A percentile compares a stretch with the other conserved stretches of the same genome.
These are phyloP conservation scores for Phaonia tiefii DNA, from an alignment of 2,888 invertebrate species.

Conservation along the genomic window DNA sequence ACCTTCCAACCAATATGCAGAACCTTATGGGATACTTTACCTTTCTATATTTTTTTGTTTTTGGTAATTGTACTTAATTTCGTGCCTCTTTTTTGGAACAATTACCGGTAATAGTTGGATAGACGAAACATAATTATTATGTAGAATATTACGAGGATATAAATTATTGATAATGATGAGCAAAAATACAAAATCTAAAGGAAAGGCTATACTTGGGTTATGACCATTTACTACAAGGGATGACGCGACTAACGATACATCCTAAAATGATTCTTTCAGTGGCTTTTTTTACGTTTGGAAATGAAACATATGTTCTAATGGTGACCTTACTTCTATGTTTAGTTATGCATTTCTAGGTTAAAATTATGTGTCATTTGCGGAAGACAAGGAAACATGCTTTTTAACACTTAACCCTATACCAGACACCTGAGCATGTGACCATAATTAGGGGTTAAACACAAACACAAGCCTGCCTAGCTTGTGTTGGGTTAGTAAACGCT, in stretches of 20 bases:
- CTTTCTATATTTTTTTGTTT: too few relatives aligned
- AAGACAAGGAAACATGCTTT: constrained; percentile 47
- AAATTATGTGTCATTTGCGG: constrained; percentile 44
- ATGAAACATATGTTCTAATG: constrained; percentile 52
- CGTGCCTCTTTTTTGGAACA: constrained; percentile 18
- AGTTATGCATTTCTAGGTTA: constrained; percentile 31
- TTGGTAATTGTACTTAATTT: too few relatives aligned
- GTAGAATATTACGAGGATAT: constrained; percentile 8
- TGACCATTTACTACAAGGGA: too few relatives aligned
- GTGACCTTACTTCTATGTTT: not conserved
- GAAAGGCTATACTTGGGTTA: too few relatives aligned
- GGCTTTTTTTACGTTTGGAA: constrained; percentile 50
- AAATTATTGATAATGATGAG: constrained; percentile 32
- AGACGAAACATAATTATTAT: constrained; percentile 57
- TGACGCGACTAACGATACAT: too few relatives aligned
- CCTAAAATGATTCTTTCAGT: not conserved
- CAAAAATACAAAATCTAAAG: not conserved
- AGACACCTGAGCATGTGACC: constrained; percentile 30
- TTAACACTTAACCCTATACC: constrained; percentile 63
- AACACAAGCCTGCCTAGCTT: too few relatives aligned
- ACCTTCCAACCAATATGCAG: not conserved
- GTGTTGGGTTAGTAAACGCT: too few relatives aligned
- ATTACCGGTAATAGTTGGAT: constrained; percentile 57
- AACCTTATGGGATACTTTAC: too few relatives aligned
- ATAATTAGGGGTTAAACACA: constrained; percentile 27